Evolutionary conservation across 1,140 invertebrate species (phyloP).

Genomic region (Drosophila erecta): DNA sequence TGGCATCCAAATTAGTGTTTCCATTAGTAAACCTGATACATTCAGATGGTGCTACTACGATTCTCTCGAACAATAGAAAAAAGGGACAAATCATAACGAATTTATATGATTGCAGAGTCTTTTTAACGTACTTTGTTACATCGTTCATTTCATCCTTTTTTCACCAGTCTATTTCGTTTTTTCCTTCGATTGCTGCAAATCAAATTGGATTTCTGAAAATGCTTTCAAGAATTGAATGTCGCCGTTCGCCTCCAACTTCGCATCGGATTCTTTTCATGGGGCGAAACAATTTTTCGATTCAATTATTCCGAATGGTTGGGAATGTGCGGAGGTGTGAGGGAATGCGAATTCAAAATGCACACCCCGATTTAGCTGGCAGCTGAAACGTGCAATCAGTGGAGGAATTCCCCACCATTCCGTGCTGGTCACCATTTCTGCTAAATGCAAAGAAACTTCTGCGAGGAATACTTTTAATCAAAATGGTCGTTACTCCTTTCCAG

Average conservation of each 20-base stretch:
- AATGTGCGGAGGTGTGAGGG: slow-evolving; percentile 22
- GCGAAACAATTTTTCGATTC: slow-evolving; percentile 69
- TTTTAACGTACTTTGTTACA: not conserved
- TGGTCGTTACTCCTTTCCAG: slow-evolving; percentile 46
- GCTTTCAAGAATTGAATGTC: slow-evolving; percentile 23
- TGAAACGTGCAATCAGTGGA: slow-evolving; percentile 66
- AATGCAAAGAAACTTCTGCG: slow-evolving; percentile 61
- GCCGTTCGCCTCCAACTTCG: slow-evolving; percentile 5
- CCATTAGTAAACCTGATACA: too few species aligned
- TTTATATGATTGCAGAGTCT: too few species aligned
- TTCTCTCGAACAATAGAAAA: too few species aligned
- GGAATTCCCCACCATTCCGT: slow-evolving; percentile 50
- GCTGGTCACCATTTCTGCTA: slow-evolving; percentile 37
- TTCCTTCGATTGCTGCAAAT: slow-evolving; percentile 11
- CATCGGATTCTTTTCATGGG: slow-evolving; percentile 41
- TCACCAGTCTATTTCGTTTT: not conserved
- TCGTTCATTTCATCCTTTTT: not conserved
- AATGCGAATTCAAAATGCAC: slow-evolving; percentile 61
- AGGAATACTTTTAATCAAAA: slow-evolving; percentile 76
- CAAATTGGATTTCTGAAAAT: slow-evolving; percentile 34
- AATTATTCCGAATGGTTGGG: slow-evolving; percentile 58
- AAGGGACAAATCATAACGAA: too few species aligned
- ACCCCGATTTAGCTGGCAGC: slow-evolving; percentile 16
- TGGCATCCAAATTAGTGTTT: too few species aligned
- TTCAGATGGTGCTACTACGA: too few species aligned